These are phyloP conservation scores for Montipora cactus DNA, from an alignment of 64 coral and sea anemone genomes.

Conservation along the genomic window DNA sequence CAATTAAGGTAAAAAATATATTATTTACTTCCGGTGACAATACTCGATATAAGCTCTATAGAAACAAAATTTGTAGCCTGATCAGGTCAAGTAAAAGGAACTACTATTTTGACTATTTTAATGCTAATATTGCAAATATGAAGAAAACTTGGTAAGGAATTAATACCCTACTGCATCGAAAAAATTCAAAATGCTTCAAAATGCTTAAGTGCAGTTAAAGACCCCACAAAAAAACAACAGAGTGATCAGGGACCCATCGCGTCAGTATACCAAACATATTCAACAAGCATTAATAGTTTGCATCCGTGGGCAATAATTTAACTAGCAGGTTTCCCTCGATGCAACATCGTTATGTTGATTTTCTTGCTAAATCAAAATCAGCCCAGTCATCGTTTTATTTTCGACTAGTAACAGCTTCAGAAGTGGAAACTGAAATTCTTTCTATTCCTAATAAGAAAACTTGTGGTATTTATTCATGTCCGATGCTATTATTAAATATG, in stretches of 20 bases:
- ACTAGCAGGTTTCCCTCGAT: too few relatives aligned
- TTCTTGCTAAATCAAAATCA: too few relatives aligned
- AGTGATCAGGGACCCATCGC: slow-evolving; percentile 19
- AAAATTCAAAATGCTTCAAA: too few relatives aligned
- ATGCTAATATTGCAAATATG: slow-evolving; percentile 69
- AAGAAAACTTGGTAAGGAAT: slow-evolving; percentile 65
- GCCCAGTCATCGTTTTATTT: too few relatives aligned
- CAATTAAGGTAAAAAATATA: slow-evolving; percentile 34
- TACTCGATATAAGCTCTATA: neutral
- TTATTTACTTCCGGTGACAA: slow-evolving; percentile 24
- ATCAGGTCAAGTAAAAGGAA: slow-evolving; percentile 50
- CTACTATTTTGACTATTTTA: neutral
- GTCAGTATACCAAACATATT: neutral
- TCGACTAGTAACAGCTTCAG: too few relatives aligned
- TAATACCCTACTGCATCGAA: slow-evolving; percentile 56
- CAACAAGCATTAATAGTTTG: too few relatives aligned
- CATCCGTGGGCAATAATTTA: too few relatives aligned
- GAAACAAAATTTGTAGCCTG: slow-evolving; percentile 44
- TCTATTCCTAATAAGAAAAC: too few relatives aligned
- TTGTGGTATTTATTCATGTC: neutral
- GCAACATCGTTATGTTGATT: too few relatives aligned
- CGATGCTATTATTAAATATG: slow-evolving; percentile 61
- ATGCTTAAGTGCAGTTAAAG: too few relatives aligned
- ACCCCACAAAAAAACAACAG: neutral
- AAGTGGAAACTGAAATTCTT: too few relatives aligned